Conservation (phyloP, 2,888 invertebrate genomes). For the Melitaea athalia region DNA sequence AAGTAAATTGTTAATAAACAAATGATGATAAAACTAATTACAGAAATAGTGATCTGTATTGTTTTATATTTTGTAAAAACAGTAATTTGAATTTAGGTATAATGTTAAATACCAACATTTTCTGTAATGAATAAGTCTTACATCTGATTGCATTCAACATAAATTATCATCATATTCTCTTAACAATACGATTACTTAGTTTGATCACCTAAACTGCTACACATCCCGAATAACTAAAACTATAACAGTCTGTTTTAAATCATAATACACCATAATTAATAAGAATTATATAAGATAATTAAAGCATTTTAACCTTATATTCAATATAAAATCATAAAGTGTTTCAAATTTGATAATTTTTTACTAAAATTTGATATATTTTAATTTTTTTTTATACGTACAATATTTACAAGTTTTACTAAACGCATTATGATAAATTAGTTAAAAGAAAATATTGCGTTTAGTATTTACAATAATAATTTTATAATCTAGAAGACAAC, state of each 20-base stretch:
- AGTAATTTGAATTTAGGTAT: background rate
- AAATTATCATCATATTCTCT: conserved; percentile 25
- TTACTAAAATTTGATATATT: conserved; percentile 61
- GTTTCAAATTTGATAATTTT: conserved; percentile 70
- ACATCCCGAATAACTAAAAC: conserved; percentile 71
- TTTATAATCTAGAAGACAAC: conserved; percentile 66
- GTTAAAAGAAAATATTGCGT: conserved; percentile 66
- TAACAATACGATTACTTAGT: conserved; percentile 37
- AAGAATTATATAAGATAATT: conserved; percentile 79
- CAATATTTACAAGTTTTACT: conserved; percentile 74
- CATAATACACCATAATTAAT: conserved; percentile 79
- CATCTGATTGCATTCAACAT: background rate
- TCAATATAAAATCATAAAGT: conserved; percentile 79
- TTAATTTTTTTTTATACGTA: conserved; percentile 52
- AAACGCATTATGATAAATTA: conserved; percentile 73
- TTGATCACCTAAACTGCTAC: conserved; percentile 42
- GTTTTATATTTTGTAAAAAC: background rate
- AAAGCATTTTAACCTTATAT: conserved; percentile 81
- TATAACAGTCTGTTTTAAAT: conserved; percentile 82
- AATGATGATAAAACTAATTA: background rate
- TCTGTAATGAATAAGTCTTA: background rate
- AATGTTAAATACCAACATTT: background rate
- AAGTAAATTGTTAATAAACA: conserved; percentile 10
- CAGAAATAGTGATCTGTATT: background rate
- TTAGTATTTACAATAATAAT: conserved; percentile 65